Evolutionary conservation across 37 sponge, comb jelly and placozoan genomes (phyloP), one percentile per base, ranked within the genome.

Genomic region (Agelas oroides): DNA sequence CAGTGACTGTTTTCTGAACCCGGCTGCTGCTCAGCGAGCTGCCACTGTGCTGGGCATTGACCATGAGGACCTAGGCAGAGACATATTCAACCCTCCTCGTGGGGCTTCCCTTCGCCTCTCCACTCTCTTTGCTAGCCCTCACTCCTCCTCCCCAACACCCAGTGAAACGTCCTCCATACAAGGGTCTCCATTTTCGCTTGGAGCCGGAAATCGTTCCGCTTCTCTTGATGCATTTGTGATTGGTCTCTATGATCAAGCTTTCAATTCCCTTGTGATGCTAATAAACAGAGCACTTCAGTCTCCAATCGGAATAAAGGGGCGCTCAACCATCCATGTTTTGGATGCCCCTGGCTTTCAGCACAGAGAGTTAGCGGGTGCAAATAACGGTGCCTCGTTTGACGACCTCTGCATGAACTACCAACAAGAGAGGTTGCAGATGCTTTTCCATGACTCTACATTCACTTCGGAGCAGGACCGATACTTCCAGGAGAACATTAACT

Each of bases 341-440:
- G 99, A 99, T 75, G 93, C 94, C 27, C 99, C 99, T 20, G 99
- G 99, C 1, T 92, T 99, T 60, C 99, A 99, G 92, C 82, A 95
- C 68, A 74, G 90, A 37, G 88, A 92, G 31, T 73, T 84, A 2
- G 91, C 92, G 30, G 87, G 78, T 15, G 70, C 65, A 1, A 57
- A 46, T 28, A 60, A 79, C n/a, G 87, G 90, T 1, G 87, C 97
- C 72, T 72, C 85, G 1, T 91, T 99, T 83, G 96, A 99, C 62
- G 96, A 99, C 70, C 86, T 99, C 71, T 94, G 95, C 55, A 88
- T 90, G 87, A 99, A 99, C 90, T 99, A 99, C 63, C 80, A 94
- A 3, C 91, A 93, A 62, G 99, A 99, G 90, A 66, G 99, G 15
- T 89, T 99, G 15, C 99, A 99, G 87, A 93, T 92, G 90, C 72